These are phyloP conservation scores for Drosophila pseudoobscura DNA, from an alignment of 1,140 invertebrate species.

Conservation along the genomic window DNA sequence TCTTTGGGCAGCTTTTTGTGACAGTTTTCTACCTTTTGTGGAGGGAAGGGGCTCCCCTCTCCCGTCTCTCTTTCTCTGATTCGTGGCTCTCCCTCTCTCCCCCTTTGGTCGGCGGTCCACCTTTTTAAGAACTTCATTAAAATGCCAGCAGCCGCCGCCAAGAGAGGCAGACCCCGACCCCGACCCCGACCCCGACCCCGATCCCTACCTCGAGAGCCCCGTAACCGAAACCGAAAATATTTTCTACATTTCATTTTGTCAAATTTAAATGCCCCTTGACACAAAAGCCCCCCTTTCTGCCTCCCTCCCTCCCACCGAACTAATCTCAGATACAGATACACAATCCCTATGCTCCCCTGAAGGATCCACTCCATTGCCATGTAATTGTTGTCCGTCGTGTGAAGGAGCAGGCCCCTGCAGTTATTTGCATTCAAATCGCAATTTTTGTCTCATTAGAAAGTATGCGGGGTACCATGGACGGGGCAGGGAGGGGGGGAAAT, in stretches of 20 bases:
- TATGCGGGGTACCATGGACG: constrained; percentile 14
- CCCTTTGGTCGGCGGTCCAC: not conserved
- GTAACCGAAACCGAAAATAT: constrained; percentile 62
- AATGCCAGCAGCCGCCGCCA: constrained; percentile 49
- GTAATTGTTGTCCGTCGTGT: constrained; percentile 75
- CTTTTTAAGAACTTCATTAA: constrained; percentile 68
- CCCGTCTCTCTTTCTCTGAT: no score
- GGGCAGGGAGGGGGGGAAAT: not conserved
- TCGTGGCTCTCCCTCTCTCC: not conserved
- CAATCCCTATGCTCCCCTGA: not conserved
- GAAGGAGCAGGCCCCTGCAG: constrained; percentile 67
- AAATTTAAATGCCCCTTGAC: constrained; percentile 74
- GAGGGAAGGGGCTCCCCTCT: no score
- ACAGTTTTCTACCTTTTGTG: not conserved
- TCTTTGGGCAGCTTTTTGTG: constrained; percentile 15
- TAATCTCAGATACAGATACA: constrained; percentile 1
- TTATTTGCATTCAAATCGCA: constrained; percentile 81
- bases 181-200: not conserved
- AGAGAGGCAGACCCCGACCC: no score
- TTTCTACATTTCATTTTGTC: constrained; percentile 70
- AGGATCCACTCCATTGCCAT: constrained; percentile 44
- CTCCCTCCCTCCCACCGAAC: constrained; percentile 5
- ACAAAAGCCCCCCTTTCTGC: constrained; percentile 41
- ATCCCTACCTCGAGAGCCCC: not conserved
- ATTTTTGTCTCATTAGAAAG: constrained; percentile 78